A percentile compares a stretch with the other conserved stretches of the same genome.
These are phyloP conservation scores for Tetrao urogallus DNA, from an alignment of 2,113 vertebrate genomes.

Conservation along the genomic window DNA sequence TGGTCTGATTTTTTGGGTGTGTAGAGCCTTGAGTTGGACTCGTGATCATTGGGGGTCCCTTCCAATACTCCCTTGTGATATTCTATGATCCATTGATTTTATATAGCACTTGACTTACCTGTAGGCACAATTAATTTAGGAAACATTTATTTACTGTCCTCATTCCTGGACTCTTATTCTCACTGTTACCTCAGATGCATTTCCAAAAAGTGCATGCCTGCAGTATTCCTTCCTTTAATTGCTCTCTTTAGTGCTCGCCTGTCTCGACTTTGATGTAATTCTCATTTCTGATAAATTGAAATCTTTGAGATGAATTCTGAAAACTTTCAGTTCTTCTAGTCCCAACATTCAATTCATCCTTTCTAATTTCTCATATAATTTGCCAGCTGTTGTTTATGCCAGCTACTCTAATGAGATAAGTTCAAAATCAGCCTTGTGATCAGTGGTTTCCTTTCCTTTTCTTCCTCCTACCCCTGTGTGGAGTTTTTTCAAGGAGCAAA, in stretches of 20 bases:
- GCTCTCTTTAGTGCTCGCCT: neutral
- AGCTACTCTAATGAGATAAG: neutral
- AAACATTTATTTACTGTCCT: neutral
- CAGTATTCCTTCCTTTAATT: neutral
- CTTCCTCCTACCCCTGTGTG: neutral
- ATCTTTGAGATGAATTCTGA: neutral
- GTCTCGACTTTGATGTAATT: neutral
- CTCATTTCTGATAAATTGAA: neutral
- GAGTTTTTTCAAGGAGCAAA: neutral
- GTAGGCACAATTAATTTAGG: neutral
- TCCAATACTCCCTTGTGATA: too few relatives aligned
- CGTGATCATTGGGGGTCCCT: too few relatives aligned
- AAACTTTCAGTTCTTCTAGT: neutral
- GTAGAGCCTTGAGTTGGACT: too few relatives aligned
- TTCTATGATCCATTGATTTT: too few relatives aligned
- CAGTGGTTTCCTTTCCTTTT: neutral
- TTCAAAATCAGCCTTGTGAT: neutral
- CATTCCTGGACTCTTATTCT: neutral
- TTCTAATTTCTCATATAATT: conserved; percentile 5
- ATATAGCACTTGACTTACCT: neutral
- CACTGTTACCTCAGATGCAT: neutral
- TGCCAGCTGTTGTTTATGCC: conserved; percentile 19
- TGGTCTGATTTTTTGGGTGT: too few relatives aligned
- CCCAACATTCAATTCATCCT: neutral
- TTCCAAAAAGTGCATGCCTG: neutral